Base-by-base conservation (phyloP, 2,888 invertebrate genomes). In the Chalcis sispes region DNA sequence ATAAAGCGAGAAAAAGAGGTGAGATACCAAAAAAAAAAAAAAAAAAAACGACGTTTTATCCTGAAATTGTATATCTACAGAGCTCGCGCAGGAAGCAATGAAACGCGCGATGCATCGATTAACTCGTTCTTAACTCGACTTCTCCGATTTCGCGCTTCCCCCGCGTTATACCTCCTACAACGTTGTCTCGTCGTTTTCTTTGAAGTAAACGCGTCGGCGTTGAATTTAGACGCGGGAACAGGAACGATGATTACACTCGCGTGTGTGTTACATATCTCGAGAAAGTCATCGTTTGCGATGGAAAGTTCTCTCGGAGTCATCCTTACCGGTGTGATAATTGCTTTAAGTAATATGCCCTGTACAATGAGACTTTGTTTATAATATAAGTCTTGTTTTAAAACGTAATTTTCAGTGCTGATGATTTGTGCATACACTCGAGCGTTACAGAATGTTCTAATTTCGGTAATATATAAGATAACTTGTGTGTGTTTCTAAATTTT, bases 51-150 rank as follows among this genome's bases (percentile, higher is more conserved):
- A 2, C 48, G 25, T n/a, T 48, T 20, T 18, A 3, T 27, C 5
- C 1, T 40, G 75, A 72, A 77, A 79, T 77, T 75, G 73, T 62
- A 80, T 78, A 79, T 74, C 75, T n/a, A 42, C 18, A 18, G 18
- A 20, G 1, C n/a, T n/a, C 42, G 10, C 36, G 29, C 64, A 71
- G 71, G 72, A 76, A 62, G 62, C 18, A 72, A 76, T 67, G 54
- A 54, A 67, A 73, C 73, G 61, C 52, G 66, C 40, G 27, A 46
- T 72, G 58, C 67, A 61, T 75, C 75, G 64, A 75, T 69, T 62
- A 69, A 64, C 69, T 74, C 56, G 74, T 73, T 64, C 48, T 56
- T 64, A 15, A 40, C 23, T 32, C 7, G 10, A 42, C 52, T 42
- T 70, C 62, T 74, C 61, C 67, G 27, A 62, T 74, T 62, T 69